Evolutionary conservation across 2,888 invertebrate species (phyloP), one percentile per base, ranked within the genome.

Genomic region (Aleiodes testaceus): DNA sequence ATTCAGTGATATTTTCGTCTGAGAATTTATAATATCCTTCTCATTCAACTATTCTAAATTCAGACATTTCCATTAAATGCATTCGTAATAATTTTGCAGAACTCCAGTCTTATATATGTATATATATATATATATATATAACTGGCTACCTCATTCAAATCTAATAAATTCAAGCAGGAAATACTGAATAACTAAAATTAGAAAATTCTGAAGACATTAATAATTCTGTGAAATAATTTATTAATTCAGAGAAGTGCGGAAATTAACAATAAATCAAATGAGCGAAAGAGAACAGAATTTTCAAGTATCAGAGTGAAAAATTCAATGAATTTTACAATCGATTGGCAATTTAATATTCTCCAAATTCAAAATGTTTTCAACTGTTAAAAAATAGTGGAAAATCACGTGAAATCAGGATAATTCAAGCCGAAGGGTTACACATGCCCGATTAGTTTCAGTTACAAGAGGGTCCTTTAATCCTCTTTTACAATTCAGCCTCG

Each of bases 371-470:
- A 49, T 49, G 16, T 49, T 49, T 49, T n/a, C 49, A 14, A 5
- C 9, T 49, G 16, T 16, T 49, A 49, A n/a, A 55, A 30, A 52
- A 45, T 44, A 14, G 61, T 63, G 18, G 11, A 61, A 45, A 26
- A 61, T 36, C n/a, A 42, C 16, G 45, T 16, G 42, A 66, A 66
- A 55, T 66, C 26, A 55, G 70, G 53, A 61, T 66, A 71, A 71
- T 50, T 66, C 22, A 67, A 53, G 50, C 61, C n/a, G 49, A 71
- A 71, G 53, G 66, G 66, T 52, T 4, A 50, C 47, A 53, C 53
- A 70, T 55, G 70, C 53, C 7, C 52, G 53, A 70, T 70, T 70
- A 70, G 65, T 55, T 70, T 47, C 44, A 64, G 45, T 65, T 65
- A 65, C 64, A 65, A 55, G 65, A 53, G 47, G 42, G 63, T 42